Evolutionary conservation across 1,140 invertebrate genomes (phyloP).

Genomic region (Rhopalosiphum padi): DNA sequence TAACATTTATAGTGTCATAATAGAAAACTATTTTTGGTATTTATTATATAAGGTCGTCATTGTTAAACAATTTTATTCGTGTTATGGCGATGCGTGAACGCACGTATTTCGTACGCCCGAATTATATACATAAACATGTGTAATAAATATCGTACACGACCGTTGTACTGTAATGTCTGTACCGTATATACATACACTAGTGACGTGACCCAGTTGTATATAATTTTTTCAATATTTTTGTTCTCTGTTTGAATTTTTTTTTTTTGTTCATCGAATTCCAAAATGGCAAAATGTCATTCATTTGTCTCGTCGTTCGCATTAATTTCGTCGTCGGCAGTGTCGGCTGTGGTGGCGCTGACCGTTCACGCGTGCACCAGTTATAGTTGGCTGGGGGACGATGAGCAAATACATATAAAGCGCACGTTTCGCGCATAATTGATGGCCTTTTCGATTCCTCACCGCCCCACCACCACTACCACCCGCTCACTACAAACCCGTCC

Average conservation of each 20-base stretch:
- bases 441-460: slow-evolving; percentile 6
- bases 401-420: background rate
- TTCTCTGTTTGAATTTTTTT: background rate
- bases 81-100: background rate
- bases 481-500: no score
- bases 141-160: slow-evolving; percentile 18
- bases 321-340: background rate
- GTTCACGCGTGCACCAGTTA: background rate
- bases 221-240: background rate
- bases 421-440: slow-evolving; percentile 47
- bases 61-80: slow-evolving; percentile 3
- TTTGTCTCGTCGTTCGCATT: slow-evolving; percentile 36
- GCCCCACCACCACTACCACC: no score
- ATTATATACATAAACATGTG: background rate
- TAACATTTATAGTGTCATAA: background rate
- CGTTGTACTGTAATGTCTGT: background rate
- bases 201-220: background rate
- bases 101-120: background rate
- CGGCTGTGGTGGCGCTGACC: background rate
- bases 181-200: background rate
- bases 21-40: background rate
- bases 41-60: slow-evolving; percentile 14
- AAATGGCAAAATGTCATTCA: slow-evolving; percentile 37
- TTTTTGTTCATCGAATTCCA: background rate
- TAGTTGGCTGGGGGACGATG: background rate